A percentile compares a stretch with the other conserved stretches of the same genome.
Evolutionary conservation across 2,797 vertebrate genomes (phyloP).

Genomic region (Lutjanus campechanus): DNA sequence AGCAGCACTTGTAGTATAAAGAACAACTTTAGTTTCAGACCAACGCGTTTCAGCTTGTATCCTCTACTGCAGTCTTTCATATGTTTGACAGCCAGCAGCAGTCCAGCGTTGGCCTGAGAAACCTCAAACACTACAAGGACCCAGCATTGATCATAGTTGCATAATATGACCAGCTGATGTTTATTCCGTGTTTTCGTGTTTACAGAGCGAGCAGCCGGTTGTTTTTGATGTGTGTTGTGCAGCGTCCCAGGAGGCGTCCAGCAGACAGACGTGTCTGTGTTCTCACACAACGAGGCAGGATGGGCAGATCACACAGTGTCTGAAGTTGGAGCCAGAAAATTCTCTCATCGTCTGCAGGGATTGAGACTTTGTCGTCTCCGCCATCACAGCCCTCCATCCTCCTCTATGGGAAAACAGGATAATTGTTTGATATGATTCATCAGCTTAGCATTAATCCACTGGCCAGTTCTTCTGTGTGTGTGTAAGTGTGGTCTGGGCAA

Average conservation of each 20-base stretch:
- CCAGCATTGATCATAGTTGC: conserved; percentile 33
- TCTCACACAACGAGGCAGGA: conserved; percentile 48
- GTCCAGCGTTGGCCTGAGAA: neutral
- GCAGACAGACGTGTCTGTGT: conserved; percentile 55
- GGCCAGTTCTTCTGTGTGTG: conserved; percentile 19
- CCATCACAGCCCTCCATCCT: conserved; percentile 30
- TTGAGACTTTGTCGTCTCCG: conserved; percentile 24
- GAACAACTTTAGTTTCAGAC: neutral
- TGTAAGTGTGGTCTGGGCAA: conserved; percentile 7
- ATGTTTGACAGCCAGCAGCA: neutral
- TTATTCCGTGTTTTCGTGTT: conserved; percentile 41
- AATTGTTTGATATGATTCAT: conserved; percentile 49
- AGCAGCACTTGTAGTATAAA: neutral
- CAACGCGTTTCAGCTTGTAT: neutral
- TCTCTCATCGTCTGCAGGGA: conserved; percentile 38
- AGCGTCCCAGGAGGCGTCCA: conserved; percentile 34
- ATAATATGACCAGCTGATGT: conserved; percentile 56
- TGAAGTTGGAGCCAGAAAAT: conserved; percentile 60
- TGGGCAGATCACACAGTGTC: conserved; percentile 58
- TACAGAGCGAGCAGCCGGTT: conserved; percentile 35
- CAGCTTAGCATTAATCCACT: conserved; percentile 46
- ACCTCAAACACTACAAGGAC: neutral
- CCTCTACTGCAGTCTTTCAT: no score
- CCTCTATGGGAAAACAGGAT: conserved; percentile 40
- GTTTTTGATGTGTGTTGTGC: conserved; percentile 54